Evolutionary conservation across 2,113 vertebrate genomes (phyloP), one percentile per base, ranked within the genome.

Genomic region (Solea senegalensis): DNA sequence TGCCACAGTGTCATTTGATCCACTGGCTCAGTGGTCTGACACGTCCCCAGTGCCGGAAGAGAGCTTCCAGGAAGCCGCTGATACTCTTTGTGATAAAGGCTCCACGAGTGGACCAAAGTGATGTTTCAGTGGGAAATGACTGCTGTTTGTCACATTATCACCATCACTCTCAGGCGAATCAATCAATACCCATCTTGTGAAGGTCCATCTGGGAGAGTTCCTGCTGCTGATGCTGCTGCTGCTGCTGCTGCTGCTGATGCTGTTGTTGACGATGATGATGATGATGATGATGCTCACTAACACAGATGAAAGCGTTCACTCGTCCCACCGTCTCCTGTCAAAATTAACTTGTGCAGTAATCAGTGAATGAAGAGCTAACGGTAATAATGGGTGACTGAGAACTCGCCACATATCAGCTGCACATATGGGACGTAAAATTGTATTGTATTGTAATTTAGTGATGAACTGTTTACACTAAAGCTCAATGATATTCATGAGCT

Each of bases 81-180:
- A 88, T 84, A 63, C 78, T 74, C 74, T 76, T 14, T 10, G 51
- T 77, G 91, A 89, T 90, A 89, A 88, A 85, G 85, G 45, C 78
- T 74, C 68, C 1, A 44, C 55, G 61, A 46, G 69, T 83, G 78
- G 70, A 63, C 84, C 83, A 88, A 79, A 88, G 87, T 88, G 76
- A 88, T 88, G 81, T 81, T 84, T 84, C 80, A 83, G 77, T 74
- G 78, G 83, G 81, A 88, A 90, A 87, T 89, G 87, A 88, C 87
- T 86, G 76, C 84, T 88, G 82, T 89, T 91, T 90, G 88, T 91
- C 88, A 88, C 80, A 91, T 86, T 89, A 90, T 87, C 86, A 86
- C 75, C 75, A 83, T 39, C 81, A 86, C 80, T 87, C 71, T 80
- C 75, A 79, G 52, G 76, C 76, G 74, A 80, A 75, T 70, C 78